A percentile compares a stretch with the other conserved stretches of the same genome.
Evolutionary conservation across 53 echinoderm and acorn worm genomes (phyloP).

Genomic region (Holothuria leucospilota): DNA sequence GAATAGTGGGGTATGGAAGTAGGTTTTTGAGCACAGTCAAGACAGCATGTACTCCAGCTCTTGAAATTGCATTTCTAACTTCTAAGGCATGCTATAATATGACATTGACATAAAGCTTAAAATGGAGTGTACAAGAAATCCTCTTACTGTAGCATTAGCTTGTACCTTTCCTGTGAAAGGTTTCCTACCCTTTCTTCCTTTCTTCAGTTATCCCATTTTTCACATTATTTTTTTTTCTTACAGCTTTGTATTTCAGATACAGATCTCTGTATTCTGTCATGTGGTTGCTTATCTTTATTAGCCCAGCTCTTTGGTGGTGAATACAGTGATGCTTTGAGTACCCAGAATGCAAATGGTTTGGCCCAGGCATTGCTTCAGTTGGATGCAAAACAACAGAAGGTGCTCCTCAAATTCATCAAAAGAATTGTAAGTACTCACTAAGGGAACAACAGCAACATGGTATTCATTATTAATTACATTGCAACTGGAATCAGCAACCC

Average conservation of each 20-base stretch:
- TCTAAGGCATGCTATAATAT: too few species aligned
- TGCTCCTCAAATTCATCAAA: slow-evolving; percentile 90
- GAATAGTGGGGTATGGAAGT: too few species aligned
- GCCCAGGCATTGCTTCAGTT: slow-evolving; percentile 67
- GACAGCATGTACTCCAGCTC: too few species aligned
- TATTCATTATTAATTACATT: too few species aligned
- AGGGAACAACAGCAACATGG: neutral
- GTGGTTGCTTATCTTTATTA: slow-evolving; percentile 87
- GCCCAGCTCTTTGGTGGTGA: slow-evolving; percentile 96
- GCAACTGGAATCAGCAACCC: too few species aligned
- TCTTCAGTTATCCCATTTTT: neutral
- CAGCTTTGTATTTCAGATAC: slow-evolving; percentile 76
- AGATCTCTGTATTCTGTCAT: slow-evolving; percentile 72
- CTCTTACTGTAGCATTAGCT: too few species aligned
- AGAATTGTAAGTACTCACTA: slow-evolving; percentile 72
- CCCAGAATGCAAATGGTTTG: slow-evolving; percentile 73
- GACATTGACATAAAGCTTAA: too few species aligned
- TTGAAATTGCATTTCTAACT: too few species aligned
- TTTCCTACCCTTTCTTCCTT: too few species aligned
- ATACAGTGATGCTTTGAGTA: slow-evolving; percentile 73
- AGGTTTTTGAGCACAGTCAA: too few species aligned
- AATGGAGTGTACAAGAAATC: too few species aligned
- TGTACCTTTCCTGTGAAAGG: too few species aligned
- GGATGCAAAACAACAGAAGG: slow-evolving; percentile 87
- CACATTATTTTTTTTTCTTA: neutral